Conservation (phyloP, 2,113 vertebrate species). For the Illadopsis cleaveri region DNA sequence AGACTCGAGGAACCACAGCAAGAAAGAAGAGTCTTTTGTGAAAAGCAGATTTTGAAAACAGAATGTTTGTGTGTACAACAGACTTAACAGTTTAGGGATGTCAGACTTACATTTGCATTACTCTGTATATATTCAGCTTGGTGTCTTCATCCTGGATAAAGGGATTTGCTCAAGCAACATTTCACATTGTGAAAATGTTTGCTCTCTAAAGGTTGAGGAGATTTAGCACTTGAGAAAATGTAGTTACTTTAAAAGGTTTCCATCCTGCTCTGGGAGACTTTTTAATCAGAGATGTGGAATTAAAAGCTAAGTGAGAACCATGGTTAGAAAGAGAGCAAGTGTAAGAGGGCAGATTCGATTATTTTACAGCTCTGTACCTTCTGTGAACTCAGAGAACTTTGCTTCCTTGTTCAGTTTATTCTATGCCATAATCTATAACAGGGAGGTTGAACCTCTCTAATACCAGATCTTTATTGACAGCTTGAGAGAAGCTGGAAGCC, state of each 20-base stretch:
- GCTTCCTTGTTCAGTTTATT: background rate
- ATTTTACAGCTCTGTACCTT: background rate
- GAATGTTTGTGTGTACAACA: background rate
- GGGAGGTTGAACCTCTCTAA: background rate
- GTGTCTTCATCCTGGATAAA: background rate
- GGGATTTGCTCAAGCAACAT: background rate
- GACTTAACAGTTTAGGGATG: background rate
- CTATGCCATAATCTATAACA: background rate
- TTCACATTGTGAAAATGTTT: background rate
- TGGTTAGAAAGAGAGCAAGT: background rate
- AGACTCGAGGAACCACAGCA: background rate
- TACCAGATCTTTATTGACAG: background rate
- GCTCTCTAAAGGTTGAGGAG: background rate
- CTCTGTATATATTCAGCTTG: background rate
- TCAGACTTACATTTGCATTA: background rate
- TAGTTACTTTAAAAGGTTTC: background rate
- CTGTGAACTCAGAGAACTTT: background rate
- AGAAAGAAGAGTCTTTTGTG: background rate
- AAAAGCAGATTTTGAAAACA: slow-evolving; percentile 10
- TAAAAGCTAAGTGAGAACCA: background rate
- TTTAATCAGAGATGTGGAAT: background rate
- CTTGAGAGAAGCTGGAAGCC: background rate
- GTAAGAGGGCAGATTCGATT: background rate
- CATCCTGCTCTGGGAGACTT: background rate
- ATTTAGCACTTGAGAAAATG: background rate